Conservation (phyloP, 2,113 vertebrate genomes). For the Theristicus caerulescens region DNA sequence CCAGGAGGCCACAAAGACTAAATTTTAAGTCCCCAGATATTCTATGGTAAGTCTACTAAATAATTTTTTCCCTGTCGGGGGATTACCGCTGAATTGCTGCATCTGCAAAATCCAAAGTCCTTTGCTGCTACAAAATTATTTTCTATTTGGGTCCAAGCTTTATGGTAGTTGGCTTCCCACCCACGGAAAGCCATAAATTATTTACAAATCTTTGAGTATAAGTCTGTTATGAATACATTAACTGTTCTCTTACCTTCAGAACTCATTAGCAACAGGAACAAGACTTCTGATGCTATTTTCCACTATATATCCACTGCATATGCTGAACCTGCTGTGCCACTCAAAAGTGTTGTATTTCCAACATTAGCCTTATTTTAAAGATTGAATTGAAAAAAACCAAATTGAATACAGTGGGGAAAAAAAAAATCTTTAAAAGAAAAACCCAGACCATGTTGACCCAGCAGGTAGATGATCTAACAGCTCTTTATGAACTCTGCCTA, state of each 20-base stretch:
- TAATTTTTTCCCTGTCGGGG: neutral
- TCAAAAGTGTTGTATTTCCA: neutral
- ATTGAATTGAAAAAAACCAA: neutral
- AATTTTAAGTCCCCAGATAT: slow-evolving; percentile 9
- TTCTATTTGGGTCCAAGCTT: slow-evolving; percentile 12
- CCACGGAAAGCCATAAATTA: slow-evolving; percentile 48
- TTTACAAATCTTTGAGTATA: slow-evolving; percentile 43
- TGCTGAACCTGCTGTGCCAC: slow-evolving; percentile 29
- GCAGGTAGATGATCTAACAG: neutral
- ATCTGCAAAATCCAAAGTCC: slow-evolving; percentile 19
- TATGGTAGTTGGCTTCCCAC: neutral
- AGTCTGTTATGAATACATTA: slow-evolving; percentile 44
- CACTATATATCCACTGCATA: neutral
- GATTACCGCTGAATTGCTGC: slow-evolving; percentile 3
- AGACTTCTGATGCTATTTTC: slow-evolving; percentile 52
- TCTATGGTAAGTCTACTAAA: neutral
- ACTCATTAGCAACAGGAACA: slow-evolving; percentile 45
- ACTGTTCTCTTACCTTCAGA: slow-evolving; percentile 43
- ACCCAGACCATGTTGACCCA: neutral
- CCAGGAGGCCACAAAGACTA: neutral
- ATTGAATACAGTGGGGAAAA: neutral
- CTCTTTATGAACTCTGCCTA: neutral
- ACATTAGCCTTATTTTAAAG: neutral
- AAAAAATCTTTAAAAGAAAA: neutral
- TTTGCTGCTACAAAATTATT: slow-evolving; percentile 21